Percentiles rank a stretch among this genome's conserved stretches.
Evolutionary conservation across 2,888 invertebrate genomes (phyloP).

Genomic region (Tetranychus truncatus): DNA sequence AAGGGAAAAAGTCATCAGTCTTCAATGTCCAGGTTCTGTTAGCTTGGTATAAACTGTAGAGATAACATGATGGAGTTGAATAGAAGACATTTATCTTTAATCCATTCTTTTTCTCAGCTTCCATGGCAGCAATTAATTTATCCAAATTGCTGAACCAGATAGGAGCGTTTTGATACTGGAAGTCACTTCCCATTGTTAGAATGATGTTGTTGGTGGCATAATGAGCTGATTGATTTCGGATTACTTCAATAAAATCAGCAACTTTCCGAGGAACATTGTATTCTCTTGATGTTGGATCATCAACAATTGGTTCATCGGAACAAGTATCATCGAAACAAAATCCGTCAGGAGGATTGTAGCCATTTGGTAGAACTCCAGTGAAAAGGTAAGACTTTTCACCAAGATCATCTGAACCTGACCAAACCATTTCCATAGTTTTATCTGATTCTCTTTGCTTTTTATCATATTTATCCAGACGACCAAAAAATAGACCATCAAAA

Average conservation of each 20-base stretch:
- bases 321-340: constrained; percentile 16
- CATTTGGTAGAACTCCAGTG: constrained; percentile 13
- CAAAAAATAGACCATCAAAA: constrained; percentile 69
- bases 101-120: constrained; percentile 30
- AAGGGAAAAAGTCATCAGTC: constrained; percentile 75
- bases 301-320: constrained; percentile 15
- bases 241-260: neutral
- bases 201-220: constrained; percentile 14
- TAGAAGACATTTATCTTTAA: constrained; percentile 42
- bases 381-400: constrained; percentile 27
- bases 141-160: constrained; percentile 54
- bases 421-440: constrained; percentile 60
- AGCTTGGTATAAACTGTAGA: constrained; percentile 41
- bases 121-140: constrained; percentile 57
- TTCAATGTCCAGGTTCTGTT: constrained; percentile 30
- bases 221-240: neutral
- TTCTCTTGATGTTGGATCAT: constrained; percentile 14
- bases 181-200: constrained; percentile 16
- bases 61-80: constrained; percentile 41
- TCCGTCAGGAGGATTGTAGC: constrained; percentile 17
- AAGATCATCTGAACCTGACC: constrained; percentile 47
- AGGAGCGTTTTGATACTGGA: constrained; percentile 37
- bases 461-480: constrained; percentile 69
- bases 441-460: constrained; percentile 43
- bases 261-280: constrained; percentile 16